These are phyloP conservation scores for Melanotaenia parkinsoni DNA, from an alignment of 2,797 vertebrate genomes.

Conservation along the genomic window DNA sequence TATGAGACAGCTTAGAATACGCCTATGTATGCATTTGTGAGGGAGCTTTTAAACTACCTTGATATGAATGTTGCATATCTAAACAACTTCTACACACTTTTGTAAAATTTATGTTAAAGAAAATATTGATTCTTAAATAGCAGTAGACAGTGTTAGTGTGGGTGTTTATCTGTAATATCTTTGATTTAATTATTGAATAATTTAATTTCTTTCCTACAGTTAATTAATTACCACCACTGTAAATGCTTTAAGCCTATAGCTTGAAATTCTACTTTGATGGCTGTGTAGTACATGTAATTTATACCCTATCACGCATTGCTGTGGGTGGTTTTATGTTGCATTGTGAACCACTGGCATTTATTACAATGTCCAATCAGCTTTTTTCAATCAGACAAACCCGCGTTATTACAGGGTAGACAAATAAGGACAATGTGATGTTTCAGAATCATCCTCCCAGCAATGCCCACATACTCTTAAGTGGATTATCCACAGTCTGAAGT, in stretches of 20 bases:
- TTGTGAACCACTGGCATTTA: conserved; percentile 22
- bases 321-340: conserved; percentile 30
- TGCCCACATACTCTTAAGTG: conserved; percentile 57
- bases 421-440: conserved; percentile 51
- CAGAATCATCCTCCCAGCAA: conserved; percentile 49
- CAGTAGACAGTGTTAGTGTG: neutral
- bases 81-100: neutral
- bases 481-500: conserved; percentile 66
- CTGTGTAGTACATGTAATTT: conserved; percentile 25
- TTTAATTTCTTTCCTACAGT: neutral
- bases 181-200: neutral
- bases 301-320: conserved; percentile 12
- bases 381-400: conserved; percentile 52
- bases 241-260: conserved; percentile 6
- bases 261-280: neutral
- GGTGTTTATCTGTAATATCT: neutral
- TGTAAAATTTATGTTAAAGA: neutral
- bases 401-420: conserved; percentile 36
- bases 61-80: no score
- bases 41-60: neutral
- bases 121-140: neutral
- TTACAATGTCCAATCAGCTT: conserved; percentile 53
- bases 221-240: conserved; percentile 8
- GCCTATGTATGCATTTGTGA: neutral
- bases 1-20: neutral